These are phyloP conservation scores for Netelia inedita DNA, from an alignment of 2,888 invertebrate genomes.

Conservation along the genomic window DNA sequence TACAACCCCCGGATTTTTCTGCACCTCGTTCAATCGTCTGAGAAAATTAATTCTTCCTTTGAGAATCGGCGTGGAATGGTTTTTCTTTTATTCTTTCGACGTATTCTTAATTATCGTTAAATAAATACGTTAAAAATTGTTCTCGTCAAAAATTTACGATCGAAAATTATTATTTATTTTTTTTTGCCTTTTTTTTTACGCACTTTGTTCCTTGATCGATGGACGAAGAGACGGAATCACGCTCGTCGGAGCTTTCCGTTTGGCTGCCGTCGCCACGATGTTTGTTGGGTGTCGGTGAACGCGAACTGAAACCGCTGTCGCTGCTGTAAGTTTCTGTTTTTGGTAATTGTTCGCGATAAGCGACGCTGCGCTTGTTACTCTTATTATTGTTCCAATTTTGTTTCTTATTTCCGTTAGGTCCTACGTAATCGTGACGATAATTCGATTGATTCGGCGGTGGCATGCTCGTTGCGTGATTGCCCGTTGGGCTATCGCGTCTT, in stretches of 20 bases:
- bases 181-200: slow-evolving; percentile 63
- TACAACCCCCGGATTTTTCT: slow-evolving; percentile 56
- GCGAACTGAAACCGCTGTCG: slow-evolving; percentile 83
- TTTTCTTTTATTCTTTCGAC: neutral
- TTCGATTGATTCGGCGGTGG: slow-evolving; percentile 58
- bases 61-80: slow-evolving; percentile 8
- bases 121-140: neutral
- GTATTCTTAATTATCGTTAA: slow-evolving; percentile 22
- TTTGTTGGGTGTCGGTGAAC: slow-evolving; percentile 83
- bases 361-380: slow-evolving; percentile 57
- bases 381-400: slow-evolving; percentile 71
- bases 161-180: neutral
- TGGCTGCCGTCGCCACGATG: slow-evolving; percentile 79
- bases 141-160: neutral
- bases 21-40: slow-evolving; percentile 76
- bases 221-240: slow-evolving; percentile 80
- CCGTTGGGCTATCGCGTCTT: slow-evolving; percentile 70
- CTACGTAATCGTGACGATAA: slow-evolving; percentile 54
- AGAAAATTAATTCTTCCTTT: slow-evolving; percentile 62
- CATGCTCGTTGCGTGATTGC: slow-evolving; percentile 54
- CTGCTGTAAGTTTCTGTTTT: slow-evolving; percentile 78
- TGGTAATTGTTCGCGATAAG: slow-evolving; percentile 73
- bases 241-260: slow-evolving; percentile 83
- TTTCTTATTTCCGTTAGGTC: slow-evolving; percentile 57
- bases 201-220: slow-evolving; percentile 80